phyloP scores from a whole-genome alignment of 2,888 invertebrate genomes.

The Troglohyphantes excavatus region DNA sequence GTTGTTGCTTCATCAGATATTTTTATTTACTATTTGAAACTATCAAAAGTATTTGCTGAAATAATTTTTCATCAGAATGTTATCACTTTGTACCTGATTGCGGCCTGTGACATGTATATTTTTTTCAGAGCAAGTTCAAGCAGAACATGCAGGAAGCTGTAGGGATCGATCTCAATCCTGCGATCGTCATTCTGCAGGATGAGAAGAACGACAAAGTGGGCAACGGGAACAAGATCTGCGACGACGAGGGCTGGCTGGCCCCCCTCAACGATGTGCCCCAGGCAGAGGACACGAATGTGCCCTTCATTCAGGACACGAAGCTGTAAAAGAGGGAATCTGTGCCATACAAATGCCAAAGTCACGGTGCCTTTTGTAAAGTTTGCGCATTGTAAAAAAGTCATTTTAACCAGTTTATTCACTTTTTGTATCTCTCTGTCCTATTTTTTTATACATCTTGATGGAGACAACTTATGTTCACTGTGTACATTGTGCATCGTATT shows the following conservation, averaged over 20 bases:
- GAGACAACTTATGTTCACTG: background rate
- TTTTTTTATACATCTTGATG: conserved; percentile 12
- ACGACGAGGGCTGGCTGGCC: conserved; percentile 76
- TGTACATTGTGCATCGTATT: conserved; percentile 35
- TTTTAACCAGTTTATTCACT: conserved; percentile 18
- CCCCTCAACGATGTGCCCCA: conserved; percentile 71
- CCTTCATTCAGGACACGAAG: conserved; percentile 73
- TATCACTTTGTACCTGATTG: too few species aligned
- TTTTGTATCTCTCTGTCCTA: conserved; percentile 15
- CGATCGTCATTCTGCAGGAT: conserved; percentile 64
- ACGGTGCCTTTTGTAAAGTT: conserved; percentile 36
- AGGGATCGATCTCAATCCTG: conserved; percentile 69
- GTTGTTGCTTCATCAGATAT: too few species aligned
- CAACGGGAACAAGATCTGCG: conserved; percentile 56
- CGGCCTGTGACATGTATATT: too few species aligned
- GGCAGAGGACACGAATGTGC: conserved; percentile 66
- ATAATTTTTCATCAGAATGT: too few species aligned
- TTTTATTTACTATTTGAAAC: too few species aligned
- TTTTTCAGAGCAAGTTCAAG: conserved; percentile 50
- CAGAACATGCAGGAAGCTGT: conserved; percentile 57
- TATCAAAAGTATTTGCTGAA: too few species aligned
- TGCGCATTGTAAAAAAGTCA: conserved; percentile 50
- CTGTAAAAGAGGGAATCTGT: conserved; percentile 21
- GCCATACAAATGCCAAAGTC: conserved; percentile 53
- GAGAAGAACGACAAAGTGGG: conserved; percentile 60